Percentiles rank a stretch among this genome's conserved stretches.
phyloP scores from a whole-genome alignment of 2,888 invertebrate species.

The Gonocerus acuteangulatus region DNA sequence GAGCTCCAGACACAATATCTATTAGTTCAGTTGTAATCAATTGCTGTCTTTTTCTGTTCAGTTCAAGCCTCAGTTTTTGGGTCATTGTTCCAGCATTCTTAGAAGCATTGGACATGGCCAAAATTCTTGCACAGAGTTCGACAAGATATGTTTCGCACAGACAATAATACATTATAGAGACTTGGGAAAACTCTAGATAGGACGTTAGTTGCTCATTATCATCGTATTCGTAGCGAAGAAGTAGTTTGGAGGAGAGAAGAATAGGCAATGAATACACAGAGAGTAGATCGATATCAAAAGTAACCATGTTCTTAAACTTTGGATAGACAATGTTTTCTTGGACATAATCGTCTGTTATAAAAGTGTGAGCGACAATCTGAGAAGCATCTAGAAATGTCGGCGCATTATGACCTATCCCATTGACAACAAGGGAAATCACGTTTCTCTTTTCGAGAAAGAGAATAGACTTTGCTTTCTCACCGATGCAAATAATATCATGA shows the following conservation, averaged over 20 bases:
- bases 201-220: constrained; percentile 26
- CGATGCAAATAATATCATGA: constrained; percentile 27
- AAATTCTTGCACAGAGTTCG: constrained; percentile 31
- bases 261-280: constrained; percentile 17
- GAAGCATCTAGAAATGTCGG: constrained; percentile 32
- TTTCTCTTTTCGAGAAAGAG: constrained; percentile 13
- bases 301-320: constrained; percentile 21
- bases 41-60: constrained; percentile 32
- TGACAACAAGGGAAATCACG: constrained; percentile 27
- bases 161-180: constrained; percentile 30
- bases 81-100: constrained; percentile 33
- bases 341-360: background rate
- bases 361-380: constrained; percentile 20
- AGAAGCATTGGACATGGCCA: constrained; percentile 32
- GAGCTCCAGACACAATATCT: constrained; percentile 34
- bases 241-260: background rate
- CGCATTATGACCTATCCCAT: constrained; percentile 32
- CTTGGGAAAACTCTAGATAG: constrained; percentile 35
- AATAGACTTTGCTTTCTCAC: constrained; percentile 31
- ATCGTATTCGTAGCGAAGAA: constrained; percentile 26
- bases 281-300: constrained; percentile 17
- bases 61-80: constrained; percentile 12
- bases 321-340: constrained; percentile 20
- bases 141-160: constrained; percentile 31
- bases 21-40: constrained; percentile 34